Conservation (phyloP, 2,888 invertebrate genomes). For the Parthenolecanium corni region DNA sequence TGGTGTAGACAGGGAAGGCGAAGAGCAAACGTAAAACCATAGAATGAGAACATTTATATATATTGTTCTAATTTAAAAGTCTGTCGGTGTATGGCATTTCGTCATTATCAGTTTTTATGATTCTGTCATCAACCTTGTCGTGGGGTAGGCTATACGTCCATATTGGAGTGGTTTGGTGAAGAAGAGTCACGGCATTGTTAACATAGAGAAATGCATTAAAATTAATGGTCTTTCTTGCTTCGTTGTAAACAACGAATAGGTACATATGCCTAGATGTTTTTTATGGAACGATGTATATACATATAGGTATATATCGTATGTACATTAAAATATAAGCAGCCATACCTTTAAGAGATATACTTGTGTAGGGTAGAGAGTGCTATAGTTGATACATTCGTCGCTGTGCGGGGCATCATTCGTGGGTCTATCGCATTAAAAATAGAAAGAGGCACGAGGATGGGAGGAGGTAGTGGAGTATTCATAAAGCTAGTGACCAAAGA, state of each 20-base stretch:
- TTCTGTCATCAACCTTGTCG: slow-evolving; percentile 22
- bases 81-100: too few species aligned
- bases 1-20: too few species aligned
- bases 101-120: slow-evolving; percentile 12
- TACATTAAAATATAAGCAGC: background rate
- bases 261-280: background rate
- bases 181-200: slow-evolving; percentile 13
- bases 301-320: background rate
- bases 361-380: background rate
- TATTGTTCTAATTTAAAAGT: too few species aligned
- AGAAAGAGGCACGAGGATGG: too few species aligned
- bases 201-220: slow-evolving; percentile 26
- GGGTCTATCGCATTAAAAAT: too few species aligned
- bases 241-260: slow-evolving; percentile 15
- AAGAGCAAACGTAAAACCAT: too few species aligned
- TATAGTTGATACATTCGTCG: too few species aligned
- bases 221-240: slow-evolving; percentile 21
- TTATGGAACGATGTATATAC: too few species aligned
- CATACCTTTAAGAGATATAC: background rate
- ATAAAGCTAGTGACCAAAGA: slow-evolving; percentile 9
- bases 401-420: background rate
- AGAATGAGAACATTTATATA: too few species aligned
- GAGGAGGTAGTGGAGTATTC: too few species aligned
- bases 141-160: background rate
- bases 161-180: too few species aligned